phyloP scores from a whole-genome alignment of 2,888 invertebrate species.

The Synanthedon myopaeformis region DNA sequence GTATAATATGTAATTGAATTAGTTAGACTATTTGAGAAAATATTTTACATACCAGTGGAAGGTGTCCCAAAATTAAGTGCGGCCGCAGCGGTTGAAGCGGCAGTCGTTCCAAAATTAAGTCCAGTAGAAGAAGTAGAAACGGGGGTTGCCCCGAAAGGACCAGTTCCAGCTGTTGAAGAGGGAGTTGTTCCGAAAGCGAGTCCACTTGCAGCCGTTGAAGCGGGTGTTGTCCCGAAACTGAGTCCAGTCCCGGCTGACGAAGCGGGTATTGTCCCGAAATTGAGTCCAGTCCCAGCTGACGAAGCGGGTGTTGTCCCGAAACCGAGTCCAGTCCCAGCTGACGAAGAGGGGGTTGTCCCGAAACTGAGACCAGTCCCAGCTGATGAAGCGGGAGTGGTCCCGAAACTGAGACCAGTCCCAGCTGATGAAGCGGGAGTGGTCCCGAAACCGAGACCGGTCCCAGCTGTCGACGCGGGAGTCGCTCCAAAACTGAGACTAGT shows the following conservation, averaged over 20 bases:
- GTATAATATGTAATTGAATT: too few relatives aligned
- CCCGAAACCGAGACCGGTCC: constrained; percentile 16
- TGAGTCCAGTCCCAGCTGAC: constrained; percentile 7
- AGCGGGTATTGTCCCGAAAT: constrained; percentile 10
- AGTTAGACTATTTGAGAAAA: too few relatives aligned
- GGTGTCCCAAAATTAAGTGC: neutral
- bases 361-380: constrained; percentile 15
- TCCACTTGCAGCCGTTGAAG: constrained; percentile 5
- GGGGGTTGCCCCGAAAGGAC: constrained; percentile 10
- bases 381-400: constrained; percentile 7
- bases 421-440: constrained; percentile 6
- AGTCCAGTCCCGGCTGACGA: constrained; percentile 2
- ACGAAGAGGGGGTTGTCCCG: constrained; percentile 7
- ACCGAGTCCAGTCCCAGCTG: constrained; percentile 8
- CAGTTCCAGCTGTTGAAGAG: constrained; percentile 4
- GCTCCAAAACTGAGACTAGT: constrained; percentile 14
- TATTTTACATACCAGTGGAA: neutral
- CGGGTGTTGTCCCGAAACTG: constrained; percentile 6
- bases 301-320: constrained; percentile 10
- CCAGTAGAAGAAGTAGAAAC: constrained; percentile 7
- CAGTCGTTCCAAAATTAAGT: constrained; percentile 13
- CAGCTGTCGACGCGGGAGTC: constrained; percentile 7
- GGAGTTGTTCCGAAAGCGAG: constrained; percentile 11
- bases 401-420: constrained; percentile 10
- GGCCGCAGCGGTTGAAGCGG: neutral